Base-by-base conservation (phyloP, 2,113 vertebrate species). In the Tachycineta bicolor region DNA sequence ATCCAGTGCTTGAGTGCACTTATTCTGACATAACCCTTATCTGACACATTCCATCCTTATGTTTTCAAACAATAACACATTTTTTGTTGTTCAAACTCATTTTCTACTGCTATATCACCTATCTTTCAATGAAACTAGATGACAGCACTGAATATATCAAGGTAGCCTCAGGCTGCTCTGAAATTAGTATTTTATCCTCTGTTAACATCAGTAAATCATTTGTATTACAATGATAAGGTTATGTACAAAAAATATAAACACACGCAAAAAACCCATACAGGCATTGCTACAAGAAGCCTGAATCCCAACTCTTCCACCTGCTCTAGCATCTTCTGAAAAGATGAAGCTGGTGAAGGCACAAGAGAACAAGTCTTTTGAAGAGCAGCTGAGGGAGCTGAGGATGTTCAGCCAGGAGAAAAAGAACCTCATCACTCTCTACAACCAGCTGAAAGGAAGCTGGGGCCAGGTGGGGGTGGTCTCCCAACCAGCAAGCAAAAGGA, bases 111-210 rank as follows among this genome's bases (percentile, higher is more conserved):
- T 39, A 2, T 14, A 62, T 62, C 58, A 70, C 24, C 21, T 19
- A 55, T 46, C 39, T 83, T 86, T 77, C 53, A 77, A 39, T 28
- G 20, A 67, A 88, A 79, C 37, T 39, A 89, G 73, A 81, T 63
- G 43, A 73, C 76, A 56, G 37, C 34, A 77, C 55, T 69, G 49
- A 82, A 85, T 64, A 50, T 10, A 70, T 43, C 49, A 46, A 1
- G 2, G 53, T 62, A 88, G 75, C 92, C 85, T 73, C 50, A 59
- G 82, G 88, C 84, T 89, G 44, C 47, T 47, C 34, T 60, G 52
- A 91, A 87, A 94, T 89, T 80, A 95, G 89, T 55, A 65, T 86
- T 68, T 89, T 74, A 84, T 87, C 81, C 34, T 70, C 65, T 63
- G 47, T 71, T 84, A 89, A 91, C 39, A 93, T 43, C 50, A 55